Evolutionary conservation across 2,113 vertebrate genomes (phyloP).

Genomic region (Mobula birostris): DNA sequence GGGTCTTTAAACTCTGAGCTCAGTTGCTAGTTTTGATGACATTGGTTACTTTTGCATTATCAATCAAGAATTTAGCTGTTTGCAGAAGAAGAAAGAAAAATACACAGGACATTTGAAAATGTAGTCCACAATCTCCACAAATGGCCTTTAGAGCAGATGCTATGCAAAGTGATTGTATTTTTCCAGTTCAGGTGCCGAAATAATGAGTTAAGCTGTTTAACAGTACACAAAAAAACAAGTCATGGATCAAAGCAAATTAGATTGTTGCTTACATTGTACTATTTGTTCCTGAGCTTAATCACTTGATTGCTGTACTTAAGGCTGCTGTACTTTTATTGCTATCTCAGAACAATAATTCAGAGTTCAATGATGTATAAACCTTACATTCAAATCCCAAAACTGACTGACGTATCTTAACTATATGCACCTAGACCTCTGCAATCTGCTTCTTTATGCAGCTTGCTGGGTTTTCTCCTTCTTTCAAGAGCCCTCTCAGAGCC

Average conservation of each 20-base stretch:
- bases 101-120: background rate
- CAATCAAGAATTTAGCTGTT: background rate
- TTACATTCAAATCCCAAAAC: background rate
- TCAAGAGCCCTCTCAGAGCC: background rate
- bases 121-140: background rate
- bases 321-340: too few relatives aligned
- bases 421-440: background rate
- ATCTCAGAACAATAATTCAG: background rate
- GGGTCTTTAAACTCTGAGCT: background rate
- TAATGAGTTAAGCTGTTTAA: background rate
- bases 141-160: background rate
- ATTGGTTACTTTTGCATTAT: background rate
- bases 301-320: background rate
- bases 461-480: background rate
- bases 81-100: background rate
- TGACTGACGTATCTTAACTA: background rate
- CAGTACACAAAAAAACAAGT: background rate
- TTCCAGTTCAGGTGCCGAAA: background rate
- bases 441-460: background rate
- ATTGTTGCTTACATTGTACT: background rate
- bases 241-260: background rate
- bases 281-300: background rate
- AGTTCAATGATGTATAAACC: background rate
- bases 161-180: background rate
- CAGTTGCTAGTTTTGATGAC: background rate